Conservation (phyloP, 2,888 invertebrate species). For the Anticlea derivata region DNA sequence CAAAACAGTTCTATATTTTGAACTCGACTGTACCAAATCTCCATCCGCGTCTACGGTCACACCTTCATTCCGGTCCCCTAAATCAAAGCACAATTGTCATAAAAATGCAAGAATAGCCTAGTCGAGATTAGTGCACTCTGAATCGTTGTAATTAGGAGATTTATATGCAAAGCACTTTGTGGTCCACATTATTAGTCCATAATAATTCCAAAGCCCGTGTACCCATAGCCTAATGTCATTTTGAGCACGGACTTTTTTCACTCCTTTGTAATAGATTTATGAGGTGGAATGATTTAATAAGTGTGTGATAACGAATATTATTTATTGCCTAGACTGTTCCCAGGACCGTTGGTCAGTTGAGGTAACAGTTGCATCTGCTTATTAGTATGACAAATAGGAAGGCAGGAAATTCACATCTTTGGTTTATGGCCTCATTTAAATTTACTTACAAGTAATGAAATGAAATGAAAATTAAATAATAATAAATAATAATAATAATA, state of each 20-base stretch:
- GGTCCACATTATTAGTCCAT: constrained; percentile 78
- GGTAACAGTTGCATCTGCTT: constrained; percentile 35
- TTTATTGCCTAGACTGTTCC: constrained; percentile 63
- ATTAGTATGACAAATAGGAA: constrained; percentile 30
- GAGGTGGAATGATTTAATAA: constrained; percentile 73
- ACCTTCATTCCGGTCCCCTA: constrained; percentile 61
- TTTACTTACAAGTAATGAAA: neutral
- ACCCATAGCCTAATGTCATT: constrained; percentile 69
- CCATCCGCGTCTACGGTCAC: constrained; percentile 30
- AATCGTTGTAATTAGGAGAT: constrained; percentile 81
- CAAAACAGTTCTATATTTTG: neutral
- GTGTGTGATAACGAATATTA: constrained; percentile 69
- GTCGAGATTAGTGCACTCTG: constrained; percentile 72
- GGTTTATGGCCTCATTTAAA: constrained; percentile 9
- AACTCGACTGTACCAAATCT: constrained; percentile 28
- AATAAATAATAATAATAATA: too few relatives aligned
- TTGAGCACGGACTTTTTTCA: constrained; percentile 68
- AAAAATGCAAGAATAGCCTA: constrained; percentile 65
- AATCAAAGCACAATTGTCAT: constrained; percentile 73
- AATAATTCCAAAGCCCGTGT: constrained; percentile 48
- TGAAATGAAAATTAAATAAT: too few relatives aligned
- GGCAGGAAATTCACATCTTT: constrained; percentile 15
- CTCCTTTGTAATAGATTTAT: constrained; percentile 79
- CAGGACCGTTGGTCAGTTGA: constrained; percentile 56
- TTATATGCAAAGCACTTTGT: constrained; percentile 82